Evolutionary conservation across 2,888 invertebrate genomes (phyloP).

Genomic region (Ennomos quercinarius): DNA sequence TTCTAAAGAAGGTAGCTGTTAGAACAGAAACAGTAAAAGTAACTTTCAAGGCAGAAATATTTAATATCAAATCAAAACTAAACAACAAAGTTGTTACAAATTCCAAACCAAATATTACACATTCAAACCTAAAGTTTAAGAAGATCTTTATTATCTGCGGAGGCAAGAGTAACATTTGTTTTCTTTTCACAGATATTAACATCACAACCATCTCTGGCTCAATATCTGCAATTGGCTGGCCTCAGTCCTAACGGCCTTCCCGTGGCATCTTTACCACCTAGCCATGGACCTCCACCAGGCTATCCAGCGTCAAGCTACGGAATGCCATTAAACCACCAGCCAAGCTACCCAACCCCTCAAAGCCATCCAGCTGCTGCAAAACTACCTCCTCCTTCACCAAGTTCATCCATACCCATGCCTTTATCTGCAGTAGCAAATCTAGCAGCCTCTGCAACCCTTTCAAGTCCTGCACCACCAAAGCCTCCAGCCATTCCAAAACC

Average conservation of each 20-base stretch:
- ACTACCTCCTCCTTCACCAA: constrained; percentile 1
- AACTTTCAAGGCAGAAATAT: too few species aligned
- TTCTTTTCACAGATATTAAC: constrained; percentile 44
- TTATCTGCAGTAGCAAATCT: constrained; percentile 18
- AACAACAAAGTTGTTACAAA: too few species aligned
- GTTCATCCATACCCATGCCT: constrained; percentile 7
- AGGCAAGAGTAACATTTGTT: background rate
- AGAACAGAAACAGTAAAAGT: too few species aligned
- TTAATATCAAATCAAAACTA: too few species aligned
- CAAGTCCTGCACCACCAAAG: background rate
- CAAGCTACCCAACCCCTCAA: background rate
- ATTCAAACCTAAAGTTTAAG: too few species aligned
- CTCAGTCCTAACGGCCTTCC: background rate
- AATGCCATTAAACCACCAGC: constrained; percentile 10
- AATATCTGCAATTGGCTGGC: constrained; percentile 9
- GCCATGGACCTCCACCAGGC: background rate
- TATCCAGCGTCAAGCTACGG: constrained; percentile 6
- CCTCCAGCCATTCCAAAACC: constrained; percentile 18
- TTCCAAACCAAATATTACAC: too few species aligned
- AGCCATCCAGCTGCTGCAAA: constrained; percentile 1
- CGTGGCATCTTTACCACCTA: background rate
- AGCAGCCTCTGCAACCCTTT: constrained; percentile 6
- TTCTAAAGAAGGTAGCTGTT: too few species aligned
- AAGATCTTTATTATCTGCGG: too few species aligned
- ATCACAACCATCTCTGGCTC: constrained; percentile 25